A percentile compares a stretch with the other conserved stretches of the same genome.
phyloP scores from a whole-genome alignment of 2,113 vertebrate genomes.

The Mustelus asterias region DNA sequence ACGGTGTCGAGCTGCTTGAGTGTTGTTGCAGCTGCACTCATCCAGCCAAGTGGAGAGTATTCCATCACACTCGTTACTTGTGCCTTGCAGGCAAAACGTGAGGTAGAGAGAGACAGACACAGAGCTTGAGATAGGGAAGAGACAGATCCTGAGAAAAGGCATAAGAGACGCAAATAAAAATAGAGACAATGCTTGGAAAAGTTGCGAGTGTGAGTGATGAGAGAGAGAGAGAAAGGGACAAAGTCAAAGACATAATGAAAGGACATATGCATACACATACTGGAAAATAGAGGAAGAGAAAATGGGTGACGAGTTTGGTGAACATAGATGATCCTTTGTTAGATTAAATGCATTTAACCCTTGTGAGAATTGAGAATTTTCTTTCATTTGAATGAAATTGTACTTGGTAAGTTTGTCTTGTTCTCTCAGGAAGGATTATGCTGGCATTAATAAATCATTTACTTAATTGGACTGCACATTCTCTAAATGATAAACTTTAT shows the following conservation, averaged over 20 bases:
- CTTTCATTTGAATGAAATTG: neutral
- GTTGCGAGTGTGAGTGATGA: neutral
- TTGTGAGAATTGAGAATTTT: neutral
- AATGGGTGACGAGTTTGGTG: neutral
- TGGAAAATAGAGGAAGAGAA: neutral
- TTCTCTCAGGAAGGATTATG: neutral
- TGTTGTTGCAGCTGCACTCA: no score
- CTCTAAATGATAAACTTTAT: neutral
- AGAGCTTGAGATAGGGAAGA: neutral
- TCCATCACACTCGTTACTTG: no score
- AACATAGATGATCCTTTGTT: neutral
- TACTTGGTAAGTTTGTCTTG: neutral
- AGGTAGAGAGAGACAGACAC: neutral
- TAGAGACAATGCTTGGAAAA: neutral
- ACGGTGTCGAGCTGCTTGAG: no score
- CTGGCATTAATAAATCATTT: neutral
- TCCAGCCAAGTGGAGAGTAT: no score
- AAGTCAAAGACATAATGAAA: neutral
- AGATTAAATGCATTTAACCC: neutral
- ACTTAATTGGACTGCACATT: neutral
- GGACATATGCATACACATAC: neutral
- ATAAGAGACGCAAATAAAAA: neutral
- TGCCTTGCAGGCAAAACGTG: no score
- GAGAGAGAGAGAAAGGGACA: neutral
- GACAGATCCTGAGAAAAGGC: neutral